phyloP scores from a whole-genome alignment of 2,797 vertebrate genomes.

The Percopsis omiscomaycus region DNA sequence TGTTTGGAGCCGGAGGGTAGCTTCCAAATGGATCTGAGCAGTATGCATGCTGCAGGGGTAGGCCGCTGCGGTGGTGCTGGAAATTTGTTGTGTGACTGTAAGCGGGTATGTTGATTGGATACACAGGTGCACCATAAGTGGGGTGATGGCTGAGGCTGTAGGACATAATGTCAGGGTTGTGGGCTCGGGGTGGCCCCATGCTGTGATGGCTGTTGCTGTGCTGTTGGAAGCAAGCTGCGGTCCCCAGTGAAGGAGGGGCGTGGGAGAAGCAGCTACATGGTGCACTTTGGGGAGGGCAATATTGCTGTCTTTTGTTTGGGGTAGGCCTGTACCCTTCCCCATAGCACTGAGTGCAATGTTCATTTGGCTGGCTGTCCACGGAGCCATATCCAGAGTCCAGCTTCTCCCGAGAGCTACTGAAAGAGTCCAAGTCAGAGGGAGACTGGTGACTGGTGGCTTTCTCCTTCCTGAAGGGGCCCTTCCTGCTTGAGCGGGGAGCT shows the following conservation, averaged over 20 bases:
- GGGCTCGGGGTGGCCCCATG: slow-evolving; percentile 17
- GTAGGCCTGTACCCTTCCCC: slow-evolving; percentile 6
- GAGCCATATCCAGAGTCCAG: slow-evolving; percentile 79
- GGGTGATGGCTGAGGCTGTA: slow-evolving; percentile 35
- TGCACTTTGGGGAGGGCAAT: slow-evolving; percentile 3
- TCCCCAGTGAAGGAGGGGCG: slow-evolving; percentile 13
- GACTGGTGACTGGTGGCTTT: slow-evolving; percentile 13
- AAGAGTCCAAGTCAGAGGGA: slow-evolving; percentile 16
- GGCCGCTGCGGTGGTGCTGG: slow-evolving; percentile 40
- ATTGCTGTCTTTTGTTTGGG: slow-evolving; percentile 23
- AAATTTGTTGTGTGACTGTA: slow-evolving; percentile 49
- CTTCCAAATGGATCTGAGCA: slow-evolving; percentile 59
- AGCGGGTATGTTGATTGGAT: slow-evolving; percentile 29
- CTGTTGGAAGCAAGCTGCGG: slow-evolving; percentile 27
- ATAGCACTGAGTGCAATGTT: slow-evolving; percentile 38
- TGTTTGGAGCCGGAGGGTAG: background rate
- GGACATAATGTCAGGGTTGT: slow-evolving; percentile 17
- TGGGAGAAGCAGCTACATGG: slow-evolving; percentile 60
- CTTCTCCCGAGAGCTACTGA: slow-evolving; percentile 53
- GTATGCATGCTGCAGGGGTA: slow-evolving; percentile 34
- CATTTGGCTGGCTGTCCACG: slow-evolving; percentile 60
- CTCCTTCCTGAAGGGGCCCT: slow-evolving; percentile 50
- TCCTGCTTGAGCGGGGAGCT: slow-evolving; percentile 46
- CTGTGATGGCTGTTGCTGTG: slow-evolving; percentile 37
- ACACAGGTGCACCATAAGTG: slow-evolving; percentile 28